Evolutionary conservation across 2,113 vertebrate species (phyloP).

Genomic region (Sebastes fasciatus): DNA sequence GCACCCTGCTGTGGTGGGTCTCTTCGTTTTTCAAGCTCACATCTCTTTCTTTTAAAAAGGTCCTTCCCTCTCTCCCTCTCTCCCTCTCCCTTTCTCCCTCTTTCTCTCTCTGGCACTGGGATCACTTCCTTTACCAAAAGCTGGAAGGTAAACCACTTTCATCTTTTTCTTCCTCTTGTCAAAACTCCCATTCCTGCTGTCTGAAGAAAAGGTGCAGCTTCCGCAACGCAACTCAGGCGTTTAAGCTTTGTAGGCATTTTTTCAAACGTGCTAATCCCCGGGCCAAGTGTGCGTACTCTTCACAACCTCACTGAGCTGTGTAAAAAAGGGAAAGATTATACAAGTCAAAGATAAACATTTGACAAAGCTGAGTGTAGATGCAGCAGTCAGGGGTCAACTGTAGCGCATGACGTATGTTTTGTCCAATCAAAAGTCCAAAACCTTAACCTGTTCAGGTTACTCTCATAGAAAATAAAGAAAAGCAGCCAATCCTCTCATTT

Average conservation of each 20-base stretch:
- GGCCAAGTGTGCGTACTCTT: slow-evolving; percentile 11
- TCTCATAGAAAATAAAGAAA: neutral
- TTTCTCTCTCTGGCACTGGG: slow-evolving; percentile 3
- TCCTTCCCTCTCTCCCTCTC: slow-evolving; percentile 15
- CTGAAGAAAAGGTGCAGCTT: slow-evolving; percentile 45
- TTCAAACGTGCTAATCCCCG: slow-evolving; percentile 7
- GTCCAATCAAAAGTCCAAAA: neutral
- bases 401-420: neutral
- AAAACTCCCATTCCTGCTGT: slow-evolving; percentile 29
- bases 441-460: neutral
- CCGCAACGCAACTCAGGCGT: slow-evolving; percentile 20
- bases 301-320: slow-evolving; percentile 18
- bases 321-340: slow-evolving; percentile 7
- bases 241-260: slow-evolving; percentile 51
- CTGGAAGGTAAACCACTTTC: slow-evolving; percentile 54
- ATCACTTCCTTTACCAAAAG: slow-evolving; percentile 43
- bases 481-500: neutral
- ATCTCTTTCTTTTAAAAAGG: slow-evolving; percentile 38
- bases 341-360: slow-evolving; percentile 33
- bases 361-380: slow-evolving; percentile 7
- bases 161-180: slow-evolving; percentile 54
- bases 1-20: slow-evolving; percentile 61
- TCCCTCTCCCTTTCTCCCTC: neutral
- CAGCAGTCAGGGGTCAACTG: neutral
- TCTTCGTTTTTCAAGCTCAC: slow-evolving; percentile 23